phyloP scores from a whole-genome alignment of 2,113 vertebrate species.

The Condylura cristata region DNA sequence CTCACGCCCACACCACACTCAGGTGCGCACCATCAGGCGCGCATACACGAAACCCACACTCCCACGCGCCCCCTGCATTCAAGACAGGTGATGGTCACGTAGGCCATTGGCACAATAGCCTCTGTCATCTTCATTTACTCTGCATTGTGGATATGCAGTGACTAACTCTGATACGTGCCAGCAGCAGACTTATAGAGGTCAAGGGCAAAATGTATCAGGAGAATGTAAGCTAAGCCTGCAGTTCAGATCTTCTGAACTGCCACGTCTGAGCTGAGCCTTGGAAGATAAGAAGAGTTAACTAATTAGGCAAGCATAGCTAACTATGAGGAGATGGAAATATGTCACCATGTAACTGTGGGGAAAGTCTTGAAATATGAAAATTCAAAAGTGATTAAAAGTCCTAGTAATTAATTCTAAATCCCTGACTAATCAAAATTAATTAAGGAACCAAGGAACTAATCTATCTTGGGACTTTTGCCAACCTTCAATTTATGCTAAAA shows the following conservation, averaged over 20 bases:
- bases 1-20: too few species aligned
- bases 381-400: slow-evolving; percentile 78
- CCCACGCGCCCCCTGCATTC: too few species aligned
- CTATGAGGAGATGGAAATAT: neutral
- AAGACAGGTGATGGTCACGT: too few species aligned
- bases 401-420: slow-evolving; percentile 74
- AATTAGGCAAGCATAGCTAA: neutral
- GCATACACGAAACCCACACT: too few species aligned
- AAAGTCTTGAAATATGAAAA: slow-evolving; percentile 69
- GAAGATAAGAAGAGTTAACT: neutral
- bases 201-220: neutral
- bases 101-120: too few species aligned
- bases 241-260: neutral
- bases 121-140: too few species aligned
- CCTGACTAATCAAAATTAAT: slow-evolving; percentile 56
- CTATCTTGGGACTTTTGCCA: slow-evolving; percentile 37
- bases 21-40: too few species aligned
- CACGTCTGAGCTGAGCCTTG: slow-evolving; percentile 40
- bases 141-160: neutral
- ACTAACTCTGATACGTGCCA: neutral
- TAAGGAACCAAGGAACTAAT: slow-evolving; percentile 49
- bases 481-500: slow-evolving; percentile 32
- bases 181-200: neutral
- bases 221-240: neutral
- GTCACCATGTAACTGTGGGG: slow-evolving; percentile 62